Evolutionary conservation across 2,888 invertebrate species (phyloP).

Genomic region (Caenorhabditis angaria): DNA sequence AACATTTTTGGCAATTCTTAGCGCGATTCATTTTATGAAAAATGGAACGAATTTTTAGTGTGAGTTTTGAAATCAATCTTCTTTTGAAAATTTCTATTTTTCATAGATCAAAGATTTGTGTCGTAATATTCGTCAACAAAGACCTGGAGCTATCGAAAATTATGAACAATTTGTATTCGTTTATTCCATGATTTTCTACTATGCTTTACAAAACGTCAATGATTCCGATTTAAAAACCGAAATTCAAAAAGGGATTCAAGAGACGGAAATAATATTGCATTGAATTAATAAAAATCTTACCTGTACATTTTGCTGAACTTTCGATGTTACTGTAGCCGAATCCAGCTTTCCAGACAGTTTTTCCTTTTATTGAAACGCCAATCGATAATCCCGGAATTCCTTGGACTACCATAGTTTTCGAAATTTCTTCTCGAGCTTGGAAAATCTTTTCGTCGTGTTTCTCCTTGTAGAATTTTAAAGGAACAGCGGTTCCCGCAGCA

Average conservation of each 20-base stretch:
- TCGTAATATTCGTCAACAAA: background rate
- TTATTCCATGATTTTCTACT: background rate
- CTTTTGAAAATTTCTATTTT: background rate
- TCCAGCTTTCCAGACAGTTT: constrained; percentile 72
- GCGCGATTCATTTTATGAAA: background rate
- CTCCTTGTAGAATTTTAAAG: background rate
- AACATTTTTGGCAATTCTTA: constrained; percentile 8
- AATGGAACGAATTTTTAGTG: background rate
- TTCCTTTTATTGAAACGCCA: constrained; percentile 73
- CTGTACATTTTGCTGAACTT: constrained; percentile 58
- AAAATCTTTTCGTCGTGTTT: constrained; percentile 9
- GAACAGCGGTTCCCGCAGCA: background rate
- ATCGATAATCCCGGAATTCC: constrained; percentile 74
- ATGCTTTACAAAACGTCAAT: background rate
- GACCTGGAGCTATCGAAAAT: constrained; percentile 6
- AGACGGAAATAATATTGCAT: background rate
- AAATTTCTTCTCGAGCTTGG: constrained; percentile 16
- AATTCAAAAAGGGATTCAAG: background rate
- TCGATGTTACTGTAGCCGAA: constrained; percentile 77
- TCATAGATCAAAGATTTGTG: background rate
- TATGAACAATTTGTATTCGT: constrained; percentile 1
- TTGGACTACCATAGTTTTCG: constrained; percentile 54
- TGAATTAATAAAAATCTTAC: background rate
- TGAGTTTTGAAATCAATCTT: background rate
- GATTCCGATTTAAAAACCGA: background rate